These are phyloP conservation scores for Amblyopsis rosae DNA, from an alignment of 2,113 vertebrate genomes.

Conservation along the genomic window DNA sequence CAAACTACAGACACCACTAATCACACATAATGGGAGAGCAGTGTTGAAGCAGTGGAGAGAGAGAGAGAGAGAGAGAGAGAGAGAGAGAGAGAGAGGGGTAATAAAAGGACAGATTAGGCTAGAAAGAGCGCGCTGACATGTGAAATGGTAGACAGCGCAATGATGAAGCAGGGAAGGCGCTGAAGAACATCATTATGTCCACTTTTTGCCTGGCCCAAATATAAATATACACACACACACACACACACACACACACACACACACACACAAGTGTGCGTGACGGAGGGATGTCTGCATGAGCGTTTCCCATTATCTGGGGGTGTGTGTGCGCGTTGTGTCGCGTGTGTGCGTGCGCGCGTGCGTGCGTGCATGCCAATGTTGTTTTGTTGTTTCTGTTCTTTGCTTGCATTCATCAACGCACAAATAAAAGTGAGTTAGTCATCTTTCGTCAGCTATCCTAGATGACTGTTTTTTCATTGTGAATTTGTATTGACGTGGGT, in stretches of 20 bases:
- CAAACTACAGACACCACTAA: slow-evolving; percentile 13
- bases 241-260: slow-evolving; percentile 10
- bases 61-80: neutral
- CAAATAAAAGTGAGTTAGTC: too few relatives aligned
- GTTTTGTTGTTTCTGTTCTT: too few relatives aligned
- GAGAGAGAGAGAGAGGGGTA: too few relatives aligned
- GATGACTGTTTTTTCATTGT: too few relatives aligned
- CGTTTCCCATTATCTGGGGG: too few relatives aligned
- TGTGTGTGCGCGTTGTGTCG: neutral
- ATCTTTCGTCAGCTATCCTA: too few relatives aligned
- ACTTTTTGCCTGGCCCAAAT: slow-evolving; percentile 1
- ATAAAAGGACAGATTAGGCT: neutral
- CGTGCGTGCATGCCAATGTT: too few relatives aligned
- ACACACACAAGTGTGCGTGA: neutral
- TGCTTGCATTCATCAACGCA: too few relatives aligned
- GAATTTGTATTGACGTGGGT: too few relatives aligned
- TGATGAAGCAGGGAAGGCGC: neutral
- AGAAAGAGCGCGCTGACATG: neutral
- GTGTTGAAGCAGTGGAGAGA: slow-evolving; percentile 1
- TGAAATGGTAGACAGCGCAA: neutral
- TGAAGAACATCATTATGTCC: neutral
- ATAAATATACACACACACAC: slow-evolving; percentile 9
- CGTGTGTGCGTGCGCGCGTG: neutral
- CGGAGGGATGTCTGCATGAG: neutral
- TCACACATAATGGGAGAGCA: slow-evolving; percentile 2